Percentiles rank a stretch among this genome's conserved stretches.
Evolutionary conservation across 1,140 invertebrate species (phyloP).

Genomic region (Brachionus rubens): DNA sequence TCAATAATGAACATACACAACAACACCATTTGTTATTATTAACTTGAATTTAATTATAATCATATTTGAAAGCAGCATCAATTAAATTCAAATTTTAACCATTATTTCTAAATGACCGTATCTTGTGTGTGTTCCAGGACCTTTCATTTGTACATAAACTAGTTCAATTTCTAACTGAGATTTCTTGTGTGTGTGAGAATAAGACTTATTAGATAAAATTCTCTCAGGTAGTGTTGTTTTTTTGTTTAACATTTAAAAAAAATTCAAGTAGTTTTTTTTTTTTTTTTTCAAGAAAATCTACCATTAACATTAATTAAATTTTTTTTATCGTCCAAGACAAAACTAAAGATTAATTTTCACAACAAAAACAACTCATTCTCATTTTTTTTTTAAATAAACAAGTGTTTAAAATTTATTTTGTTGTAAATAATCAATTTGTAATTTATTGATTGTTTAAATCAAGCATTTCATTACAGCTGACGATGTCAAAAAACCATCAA

Average conservation of each 20-base stretch:
- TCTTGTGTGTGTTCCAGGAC: no score
- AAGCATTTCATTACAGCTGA: not conserved
- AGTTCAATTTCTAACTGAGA: not conserved
- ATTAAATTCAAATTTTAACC: no score
- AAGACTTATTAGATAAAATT: conserved; percentile 41
- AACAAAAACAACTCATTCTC: not conserved
- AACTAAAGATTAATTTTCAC: no score
- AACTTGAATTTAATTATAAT: no score
- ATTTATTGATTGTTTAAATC: no score
- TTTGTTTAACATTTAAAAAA: no score
- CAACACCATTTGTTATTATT: no score
- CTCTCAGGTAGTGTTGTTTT: conserved; percentile 30
- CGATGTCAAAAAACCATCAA: not conserved
- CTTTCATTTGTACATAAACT: not conserved
- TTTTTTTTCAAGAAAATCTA: not conserved
- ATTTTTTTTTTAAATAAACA: conserved; percentile 30
- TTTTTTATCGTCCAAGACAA: conserved; percentile 2
- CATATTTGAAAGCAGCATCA: no score
- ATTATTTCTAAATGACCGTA: no score
- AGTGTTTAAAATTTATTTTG: conserved; percentile 12
- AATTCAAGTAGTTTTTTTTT: not conserved
- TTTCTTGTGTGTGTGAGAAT: conserved; percentile 12
- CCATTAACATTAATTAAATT: conserved; percentile 24
- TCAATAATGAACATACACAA: no score
- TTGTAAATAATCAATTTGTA: conserved; percentile 34